Evolutionary conservation across 2,113 vertebrate genomes (phyloP).

Genomic region (Microcebus lehilahytsara): DNA sequence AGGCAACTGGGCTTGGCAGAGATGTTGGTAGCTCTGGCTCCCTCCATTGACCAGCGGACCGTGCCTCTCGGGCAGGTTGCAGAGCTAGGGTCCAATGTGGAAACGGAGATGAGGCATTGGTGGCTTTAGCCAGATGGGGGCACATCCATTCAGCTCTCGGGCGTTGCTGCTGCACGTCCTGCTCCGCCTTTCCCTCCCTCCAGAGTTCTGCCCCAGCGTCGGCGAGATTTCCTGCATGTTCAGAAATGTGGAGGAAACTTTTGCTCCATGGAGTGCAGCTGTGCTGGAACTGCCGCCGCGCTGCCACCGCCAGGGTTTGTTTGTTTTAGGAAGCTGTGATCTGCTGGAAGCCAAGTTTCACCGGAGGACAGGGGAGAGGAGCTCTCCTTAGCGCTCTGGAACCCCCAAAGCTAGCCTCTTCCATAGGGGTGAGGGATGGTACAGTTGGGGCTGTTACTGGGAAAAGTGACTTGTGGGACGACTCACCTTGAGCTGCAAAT

Average conservation of each 20-base stretch:
- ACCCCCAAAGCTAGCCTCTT: background rate
- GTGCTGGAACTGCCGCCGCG: slow-evolving; percentile 29
- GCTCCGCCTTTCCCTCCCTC: slow-evolving; percentile 36
- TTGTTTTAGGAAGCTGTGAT: slow-evolving; percentile 73
- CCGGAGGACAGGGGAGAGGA: slow-evolving; percentile 11
- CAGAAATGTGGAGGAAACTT: slow-evolving; percentile 71
- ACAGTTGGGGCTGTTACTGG: background rate
- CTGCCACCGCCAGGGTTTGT: slow-evolving; percentile 55
- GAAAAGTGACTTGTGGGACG: background rate
- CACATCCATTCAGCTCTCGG: slow-evolving; percentile 32
- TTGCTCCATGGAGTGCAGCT: slow-evolving; percentile 66
- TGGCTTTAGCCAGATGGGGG: slow-evolving; percentile 29
- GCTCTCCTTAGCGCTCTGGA: background rate
- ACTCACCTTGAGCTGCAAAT: slow-evolving; percentile 47
- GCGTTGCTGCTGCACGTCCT: slow-evolving; percentile 1
- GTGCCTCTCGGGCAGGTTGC: slow-evolving; percentile 57
- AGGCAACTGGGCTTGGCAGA: background rate
- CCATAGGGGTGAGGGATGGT: background rate
- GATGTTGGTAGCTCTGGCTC: background rate
- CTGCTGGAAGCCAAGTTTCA: slow-evolving; percentile 63
- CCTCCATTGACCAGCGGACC: background rate
- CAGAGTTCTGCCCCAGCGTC: background rate
- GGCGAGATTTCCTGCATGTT: slow-evolving; percentile 66
- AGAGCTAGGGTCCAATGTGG: slow-evolving; percentile 25
- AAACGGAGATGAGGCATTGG: background rate